These are phyloP conservation scores for Panagrolaimus sp. DNA, from an alignment of 1,140 invertebrate genomes.

Conservation along the genomic window DNA sequence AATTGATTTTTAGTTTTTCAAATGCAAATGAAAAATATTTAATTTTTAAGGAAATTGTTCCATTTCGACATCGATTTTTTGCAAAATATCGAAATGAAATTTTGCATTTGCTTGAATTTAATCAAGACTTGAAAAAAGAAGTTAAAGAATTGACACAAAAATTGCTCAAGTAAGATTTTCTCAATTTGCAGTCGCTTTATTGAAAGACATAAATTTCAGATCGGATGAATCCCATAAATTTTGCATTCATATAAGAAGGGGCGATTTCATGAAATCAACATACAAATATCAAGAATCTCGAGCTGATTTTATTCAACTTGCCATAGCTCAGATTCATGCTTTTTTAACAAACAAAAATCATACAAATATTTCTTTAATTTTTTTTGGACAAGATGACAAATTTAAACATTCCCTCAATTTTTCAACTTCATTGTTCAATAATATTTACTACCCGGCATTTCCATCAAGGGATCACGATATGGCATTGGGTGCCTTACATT, in stretches of 20 bases:
- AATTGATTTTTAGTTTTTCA: not conserved
- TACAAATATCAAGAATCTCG: not conserved
- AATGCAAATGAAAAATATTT: not conserved
- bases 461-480: not conserved
- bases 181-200: not conserved
- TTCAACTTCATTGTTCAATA: not conserved
- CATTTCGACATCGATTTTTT: not conserved
- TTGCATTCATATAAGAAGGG: not conserved
- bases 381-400: not conserved
- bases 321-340: not conserved
- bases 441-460: not conserved
- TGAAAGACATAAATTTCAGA: not conserved
- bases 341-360: not conserved
- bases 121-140: not conserved
- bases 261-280: not conserved
- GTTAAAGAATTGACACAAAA: not conserved
- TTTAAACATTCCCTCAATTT: not conserved
- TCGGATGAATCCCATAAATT: not conserved
- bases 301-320: not conserved
- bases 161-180: not conserved
- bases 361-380: not conserved
- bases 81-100: not conserved
- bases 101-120: not conserved
- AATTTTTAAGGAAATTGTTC: not conserved
- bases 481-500: not conserved